These are phyloP conservation scores for Rhodinocichla rosea DNA, from an alignment of 2,113 vertebrate genomes.

Conservation along the genomic window DNA sequence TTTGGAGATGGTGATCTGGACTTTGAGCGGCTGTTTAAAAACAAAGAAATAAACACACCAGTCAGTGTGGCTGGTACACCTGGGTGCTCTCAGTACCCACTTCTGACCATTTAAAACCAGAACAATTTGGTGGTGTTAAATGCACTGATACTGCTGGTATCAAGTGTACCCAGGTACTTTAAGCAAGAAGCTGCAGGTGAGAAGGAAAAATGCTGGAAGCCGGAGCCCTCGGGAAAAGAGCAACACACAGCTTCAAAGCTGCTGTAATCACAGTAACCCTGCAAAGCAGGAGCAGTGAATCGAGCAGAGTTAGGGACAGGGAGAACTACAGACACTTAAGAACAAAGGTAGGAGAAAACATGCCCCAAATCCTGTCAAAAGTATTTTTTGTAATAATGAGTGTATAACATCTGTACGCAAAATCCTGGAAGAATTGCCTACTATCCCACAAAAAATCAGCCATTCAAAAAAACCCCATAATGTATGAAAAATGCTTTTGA, in stretches of 20 bases:
- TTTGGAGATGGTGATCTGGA: conserved; percentile 85
- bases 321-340: not conserved
- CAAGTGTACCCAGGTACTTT: not conserved
- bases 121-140: not conserved
- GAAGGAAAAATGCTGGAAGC: not conserved
- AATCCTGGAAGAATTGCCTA: not conserved
- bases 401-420: not conserved
- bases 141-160: not conserved
- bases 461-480: not conserved
- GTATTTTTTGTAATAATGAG: not conserved
- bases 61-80: not conserved
- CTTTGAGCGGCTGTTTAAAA: conserved; percentile 76
- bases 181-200: conserved; percentile 14
- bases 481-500: not conserved
- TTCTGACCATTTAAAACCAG: not conserved
- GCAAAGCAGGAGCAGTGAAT: not conserved
- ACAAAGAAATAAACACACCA: conserved; percentile 34
- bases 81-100: not conserved
- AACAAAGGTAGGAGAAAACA: not conserved
- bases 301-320: not conserved
- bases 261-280: not conserved
- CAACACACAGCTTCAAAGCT: not conserved
- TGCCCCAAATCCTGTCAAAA: not conserved
- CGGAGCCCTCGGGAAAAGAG: not conserved
- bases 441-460: not conserved